Conservation (phyloP, 2,888 invertebrate genomes). For the Nephrotoma guestfalica region DNA sequence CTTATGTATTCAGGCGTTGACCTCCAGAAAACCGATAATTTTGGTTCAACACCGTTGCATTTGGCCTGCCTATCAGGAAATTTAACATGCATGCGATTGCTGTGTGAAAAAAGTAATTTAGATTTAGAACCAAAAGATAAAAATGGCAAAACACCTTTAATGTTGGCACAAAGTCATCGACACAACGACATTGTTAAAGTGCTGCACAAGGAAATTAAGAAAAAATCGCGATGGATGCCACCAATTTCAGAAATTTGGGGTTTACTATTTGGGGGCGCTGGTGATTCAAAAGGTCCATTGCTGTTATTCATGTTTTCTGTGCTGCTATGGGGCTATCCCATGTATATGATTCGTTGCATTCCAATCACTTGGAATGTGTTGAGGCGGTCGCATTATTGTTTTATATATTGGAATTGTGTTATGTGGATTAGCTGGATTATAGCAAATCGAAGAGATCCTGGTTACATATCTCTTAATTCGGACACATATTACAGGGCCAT, state of each 20-base stretch:
- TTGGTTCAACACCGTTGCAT: conserved; percentile 83
- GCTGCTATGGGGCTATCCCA: conserved; percentile 82
- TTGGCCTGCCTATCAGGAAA: conserved; percentile 81
- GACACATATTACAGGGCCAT: conserved; percentile 84
- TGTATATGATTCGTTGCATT: conserved; percentile 80
- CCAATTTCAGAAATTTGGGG: conserved; percentile 81
- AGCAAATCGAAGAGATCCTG: conserved; percentile 79
- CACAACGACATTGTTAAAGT: conserved; percentile 73
- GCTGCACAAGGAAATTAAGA: conserved; percentile 66
- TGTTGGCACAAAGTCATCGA: conserved; percentile 77
- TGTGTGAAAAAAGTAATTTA: conserved; percentile 83
- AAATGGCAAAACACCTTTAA: conserved; percentile 82
- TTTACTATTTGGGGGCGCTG: conserved; percentile 77
- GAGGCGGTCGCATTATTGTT: conserved; percentile 74
- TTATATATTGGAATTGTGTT: conserved; percentile 76
- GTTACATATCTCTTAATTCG: conserved; percentile 76
- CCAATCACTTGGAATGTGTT: conserved; percentile 83
- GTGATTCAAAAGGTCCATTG: conserved; percentile 78
- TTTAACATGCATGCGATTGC: conserved; percentile 67
- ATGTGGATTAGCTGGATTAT: conserved; percentile 92
- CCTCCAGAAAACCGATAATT: conserved; percentile 78
- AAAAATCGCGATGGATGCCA: conserved; percentile 73
- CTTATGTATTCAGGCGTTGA: conserved; percentile 85
- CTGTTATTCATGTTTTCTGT: conserved; percentile 75
- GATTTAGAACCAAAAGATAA: conserved; percentile 78